Evolutionary conservation across 2,113 vertebrate species (phyloP), one percentile per base, ranked within the genome.

Genomic region (Serinus canaria): DNA sequence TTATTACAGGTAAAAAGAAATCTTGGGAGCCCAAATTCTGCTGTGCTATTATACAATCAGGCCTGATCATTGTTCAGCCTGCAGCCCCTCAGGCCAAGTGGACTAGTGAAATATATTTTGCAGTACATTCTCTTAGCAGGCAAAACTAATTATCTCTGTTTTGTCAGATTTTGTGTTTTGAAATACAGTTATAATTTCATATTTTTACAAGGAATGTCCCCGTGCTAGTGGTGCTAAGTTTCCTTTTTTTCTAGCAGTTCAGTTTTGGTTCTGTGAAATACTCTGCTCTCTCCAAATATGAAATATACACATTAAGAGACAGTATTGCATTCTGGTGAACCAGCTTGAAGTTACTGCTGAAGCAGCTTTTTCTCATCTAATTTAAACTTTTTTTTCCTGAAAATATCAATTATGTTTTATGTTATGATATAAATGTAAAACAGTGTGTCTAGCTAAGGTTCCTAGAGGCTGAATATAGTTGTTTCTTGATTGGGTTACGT

Each of bases 1-100:
- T 98, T 98, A 97, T 97, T 98, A 97, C 96, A 97, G 97, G 97
- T 97, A 97, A 96, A 97, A 91, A 62, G 90, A 97, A 98, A 90
- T 92, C 91, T 92, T 90, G 87, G 56, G 49, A 84, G 89, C 92
- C 83, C 75, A 59, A 75, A 97, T 97, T 94, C 82, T 97, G 94
- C 79, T 92, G 80, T 87, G 88, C 44, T 93, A 14, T 92, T 92
- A 56, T 41, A 95, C 94, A n/a, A 49, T 96, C 84, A 77, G 89
- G 81, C 67, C 39, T 84, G 33, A 62, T 95, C 83, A 22, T 85
- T 92, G 75, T 76, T 56, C 47, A 79, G 0, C n/a, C 79, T 76
- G 49, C 25, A 75, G 46, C 59, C 52, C 58, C 85, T 76, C 50
- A 41, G 87, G 78, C 79, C 80, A 59, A 43, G 7, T 35, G 72